Evolutionary conservation across 2,113 vertebrate species (phyloP).

Genomic region (Mustelus asterias): DNA sequence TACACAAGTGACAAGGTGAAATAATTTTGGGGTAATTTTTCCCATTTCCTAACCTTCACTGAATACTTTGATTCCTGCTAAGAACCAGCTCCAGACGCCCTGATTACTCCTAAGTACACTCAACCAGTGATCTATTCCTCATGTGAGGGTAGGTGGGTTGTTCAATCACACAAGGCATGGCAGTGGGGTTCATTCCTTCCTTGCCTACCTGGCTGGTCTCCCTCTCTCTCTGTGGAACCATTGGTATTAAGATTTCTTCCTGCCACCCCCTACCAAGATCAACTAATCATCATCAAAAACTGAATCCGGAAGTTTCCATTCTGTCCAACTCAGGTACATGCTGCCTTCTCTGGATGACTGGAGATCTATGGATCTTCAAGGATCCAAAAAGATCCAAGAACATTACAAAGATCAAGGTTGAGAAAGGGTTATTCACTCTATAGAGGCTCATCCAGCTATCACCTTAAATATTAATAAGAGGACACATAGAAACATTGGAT

Average conservation of each 20-base stretch:
- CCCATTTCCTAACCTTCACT: neutral
- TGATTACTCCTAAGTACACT: neutral
- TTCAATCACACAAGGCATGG: neutral
- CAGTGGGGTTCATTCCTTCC: neutral
- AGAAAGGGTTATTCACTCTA: neutral
- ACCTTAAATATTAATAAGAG: neutral
- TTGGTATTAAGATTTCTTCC: neutral
- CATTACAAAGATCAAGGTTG: neutral
- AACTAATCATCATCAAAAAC: neutral
- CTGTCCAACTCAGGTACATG: neutral
- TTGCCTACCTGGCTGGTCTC: neutral
- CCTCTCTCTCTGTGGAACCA: neutral
- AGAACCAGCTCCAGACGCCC: neutral
- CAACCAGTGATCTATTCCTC: neutral
- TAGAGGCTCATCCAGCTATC: neutral
- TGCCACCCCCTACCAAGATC: neutral
- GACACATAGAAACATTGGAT: neutral
- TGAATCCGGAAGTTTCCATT: neutral
- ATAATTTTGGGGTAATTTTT: neutral
- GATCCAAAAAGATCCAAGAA: neutral
- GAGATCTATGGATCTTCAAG: neutral
- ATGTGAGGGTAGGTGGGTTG: neutral
- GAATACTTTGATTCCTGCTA: neutral
- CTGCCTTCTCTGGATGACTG: neutral
- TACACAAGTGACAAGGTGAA: neutral